Percentiles rank a stretch among this genome's conserved stretches.
These are phyloP conservation scores for Sylvia borin DNA, from an alignment of 2,797 vertebrate genomes.

Conservation along the genomic window DNA sequence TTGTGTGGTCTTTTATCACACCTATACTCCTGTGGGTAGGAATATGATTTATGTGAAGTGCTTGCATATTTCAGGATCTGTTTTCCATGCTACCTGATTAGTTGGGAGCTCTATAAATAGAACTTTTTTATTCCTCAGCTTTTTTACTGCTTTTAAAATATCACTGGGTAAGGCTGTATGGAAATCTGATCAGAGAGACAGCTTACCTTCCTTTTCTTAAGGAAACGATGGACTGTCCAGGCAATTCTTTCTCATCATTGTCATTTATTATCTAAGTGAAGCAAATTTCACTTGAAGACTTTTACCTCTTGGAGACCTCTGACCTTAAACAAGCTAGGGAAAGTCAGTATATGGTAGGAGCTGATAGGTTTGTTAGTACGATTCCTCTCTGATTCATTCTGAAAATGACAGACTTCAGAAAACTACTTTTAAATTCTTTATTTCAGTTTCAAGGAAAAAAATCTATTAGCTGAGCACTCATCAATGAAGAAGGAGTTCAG, in stretches of 20 bases:
- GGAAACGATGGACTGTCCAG: background rate
- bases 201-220: background rate
- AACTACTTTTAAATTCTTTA: background rate
- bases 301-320: background rate
- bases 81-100: background rate
- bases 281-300: background rate
- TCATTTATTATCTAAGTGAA: background rate
- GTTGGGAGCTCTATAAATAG: background rate
- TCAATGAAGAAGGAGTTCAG: background rate
- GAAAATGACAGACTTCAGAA: background rate
- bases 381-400: background rate
- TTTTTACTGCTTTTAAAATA: background rate
- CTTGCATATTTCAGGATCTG: background rate
- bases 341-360: background rate
- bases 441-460: background rate
- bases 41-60: background rate
- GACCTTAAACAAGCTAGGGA: background rate
- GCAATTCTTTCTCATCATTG: background rate
- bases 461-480: background rate
- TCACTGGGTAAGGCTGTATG: background rate
- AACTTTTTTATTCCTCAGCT: background rate
- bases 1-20: background rate
- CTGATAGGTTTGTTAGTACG: background rate
- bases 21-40: background rate
- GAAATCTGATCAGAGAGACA: background rate